Evolutionary conservation across 2,113 vertebrate genomes (phyloP), one percentile per base, ranked within the genome.

Genomic region (Dissostichus mawsoni): DNA sequence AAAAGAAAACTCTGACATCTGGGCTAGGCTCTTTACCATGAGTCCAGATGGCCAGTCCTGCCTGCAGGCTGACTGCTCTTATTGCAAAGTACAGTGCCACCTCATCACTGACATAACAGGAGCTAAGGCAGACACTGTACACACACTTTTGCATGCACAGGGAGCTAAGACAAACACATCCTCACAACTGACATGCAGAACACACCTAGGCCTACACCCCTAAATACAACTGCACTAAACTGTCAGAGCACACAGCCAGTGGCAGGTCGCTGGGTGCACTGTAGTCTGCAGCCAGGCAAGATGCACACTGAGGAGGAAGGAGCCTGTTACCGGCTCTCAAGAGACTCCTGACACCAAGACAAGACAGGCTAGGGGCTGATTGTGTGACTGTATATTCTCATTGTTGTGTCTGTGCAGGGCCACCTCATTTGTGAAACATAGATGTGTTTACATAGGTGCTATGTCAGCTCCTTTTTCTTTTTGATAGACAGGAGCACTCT

Each of bases 11-110:
- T 58, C 59, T 79, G 50, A 84, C 69, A 78, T 86, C 80, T 85
- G 81, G 76, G 61, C 70, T 57, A 56, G 59, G 69, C 66, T 90
- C 47, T 70, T 76, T 77, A 63, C 66, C 80, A 81, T 85, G n/a
- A 78, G 61, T 76, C 81, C 82, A 90, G 88, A 89, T 92, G 88
- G 83, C 89, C 82, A 71, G 66, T 74, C 18, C 81, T 75, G 78
- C 81, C 80, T 81, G 70, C 78, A 83, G 73, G 80, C 87, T 74
- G 74, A 80, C 74, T 89, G 82, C 82, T 88, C 88, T 87, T 85
- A 79, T 66, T 83, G 80, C 62, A 81, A 72, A 74, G 78, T 36
- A 78, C 78, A 80, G 56, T 76, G 69, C 78, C 86, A 92, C 78
- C 85, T 88, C 84, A 77, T 85, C 81, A 81, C 36, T 78, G 79